These are phyloP conservation scores for Lycaon pictus DNA, from an alignment of 2,113 vertebrate species.

Conservation along the genomic window DNA sequence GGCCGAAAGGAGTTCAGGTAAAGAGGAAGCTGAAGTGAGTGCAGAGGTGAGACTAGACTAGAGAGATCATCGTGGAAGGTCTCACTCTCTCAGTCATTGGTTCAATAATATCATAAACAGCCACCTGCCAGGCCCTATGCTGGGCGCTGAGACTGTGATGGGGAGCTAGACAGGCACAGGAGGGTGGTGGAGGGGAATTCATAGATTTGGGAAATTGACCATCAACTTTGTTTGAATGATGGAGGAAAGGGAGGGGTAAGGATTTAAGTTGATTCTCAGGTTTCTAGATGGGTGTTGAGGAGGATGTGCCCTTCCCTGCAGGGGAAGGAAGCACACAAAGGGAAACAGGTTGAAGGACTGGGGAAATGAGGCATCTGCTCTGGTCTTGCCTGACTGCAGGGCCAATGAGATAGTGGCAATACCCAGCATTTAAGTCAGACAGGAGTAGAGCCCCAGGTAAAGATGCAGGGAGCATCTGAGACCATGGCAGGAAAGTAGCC, in stretches of 20 bases:
- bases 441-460: background rate
- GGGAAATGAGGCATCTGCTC: background rate
- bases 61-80: background rate
- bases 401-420: background rate
- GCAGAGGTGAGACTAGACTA: background rate
- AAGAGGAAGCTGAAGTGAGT: background rate
- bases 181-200: background rate
- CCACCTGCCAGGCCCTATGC: background rate
- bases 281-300: background rate
- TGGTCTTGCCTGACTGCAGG: background rate
- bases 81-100: background rate
- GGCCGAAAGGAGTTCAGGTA: background rate
- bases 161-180: rapidly evolving
- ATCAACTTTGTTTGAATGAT: background rate
- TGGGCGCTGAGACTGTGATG: background rate
- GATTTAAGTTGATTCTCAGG: background rate
- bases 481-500: background rate
- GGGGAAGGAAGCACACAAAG: background rate
- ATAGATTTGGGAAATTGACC: background rate
- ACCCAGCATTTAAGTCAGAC: background rate
- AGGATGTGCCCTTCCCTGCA: background rate
- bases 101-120: background rate
- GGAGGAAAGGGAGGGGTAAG: background rate
- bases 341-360: background rate
- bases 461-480: background rate